Conservation (phyloP, 1,140 invertebrate species). For the Oppia nitens region DNA sequence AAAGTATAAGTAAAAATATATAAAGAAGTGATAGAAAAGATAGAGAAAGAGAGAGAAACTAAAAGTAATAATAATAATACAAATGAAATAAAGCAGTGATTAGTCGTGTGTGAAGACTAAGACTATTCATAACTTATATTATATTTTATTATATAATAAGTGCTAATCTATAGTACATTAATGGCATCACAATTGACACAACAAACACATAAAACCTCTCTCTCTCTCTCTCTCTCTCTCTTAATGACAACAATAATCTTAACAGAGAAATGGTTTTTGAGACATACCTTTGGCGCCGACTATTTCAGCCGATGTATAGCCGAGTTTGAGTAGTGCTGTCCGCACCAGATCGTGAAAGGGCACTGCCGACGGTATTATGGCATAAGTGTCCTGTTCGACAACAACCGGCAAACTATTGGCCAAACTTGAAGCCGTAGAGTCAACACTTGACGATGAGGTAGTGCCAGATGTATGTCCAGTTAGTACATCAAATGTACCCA, state of each 20-base stretch:
- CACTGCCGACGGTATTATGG: constrained; percentile 74
- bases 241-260: too few relatives aligned
- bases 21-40: neutral
- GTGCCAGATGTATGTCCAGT: neutral
- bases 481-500: neutral
- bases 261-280: neutral
- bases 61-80: too few relatives aligned
- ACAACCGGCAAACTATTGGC: neutral
- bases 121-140: too few relatives aligned
- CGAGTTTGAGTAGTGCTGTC: constrained; percentile 54
- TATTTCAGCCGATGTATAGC: constrained; percentile 54
- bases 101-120: too few relatives aligned
- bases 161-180: too few relatives aligned
- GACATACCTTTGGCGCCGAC: constrained; percentile 54
- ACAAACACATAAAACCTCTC: too few relatives aligned
- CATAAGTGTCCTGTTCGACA: constrained; percentile 51
- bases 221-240: too few relatives aligned
- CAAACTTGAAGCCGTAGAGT: neutral
- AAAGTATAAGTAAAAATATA: neutral
- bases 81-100: too few relatives aligned
- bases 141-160: too few relatives aligned
- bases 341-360: constrained; percentile 64
- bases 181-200: too few relatives aligned
- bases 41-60: neutral
- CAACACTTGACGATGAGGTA: neutral